Conservation (phyloP, 2,888 invertebrate genomes). For the Sisyra terminalis region DNA sequence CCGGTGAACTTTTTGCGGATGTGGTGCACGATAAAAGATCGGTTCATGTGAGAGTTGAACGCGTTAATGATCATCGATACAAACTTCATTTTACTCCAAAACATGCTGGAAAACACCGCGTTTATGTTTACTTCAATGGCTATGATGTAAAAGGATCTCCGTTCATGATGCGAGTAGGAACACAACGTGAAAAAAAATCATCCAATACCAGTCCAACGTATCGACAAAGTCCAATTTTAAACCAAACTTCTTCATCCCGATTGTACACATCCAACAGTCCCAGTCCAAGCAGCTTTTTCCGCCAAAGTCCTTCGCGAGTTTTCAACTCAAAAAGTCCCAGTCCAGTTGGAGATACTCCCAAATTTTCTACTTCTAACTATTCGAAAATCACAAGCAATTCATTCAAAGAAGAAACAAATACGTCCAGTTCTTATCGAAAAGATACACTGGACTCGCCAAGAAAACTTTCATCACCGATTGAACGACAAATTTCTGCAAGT, state of each 20-base stretch:
- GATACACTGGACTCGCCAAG: background rate
- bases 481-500: slow-evolving; percentile 20
- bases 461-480: background rate
- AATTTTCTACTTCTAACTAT: background rate
- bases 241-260: slow-evolving; percentile 10
- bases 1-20: slow-evolving; percentile 76
- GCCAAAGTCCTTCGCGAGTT: slow-evolving; percentile 8
- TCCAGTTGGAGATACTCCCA: background rate
- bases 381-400: background rate
- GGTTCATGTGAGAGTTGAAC: slow-evolving; percentile 65
- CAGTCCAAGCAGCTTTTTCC: slow-evolving; percentile 1
- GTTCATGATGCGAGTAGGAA: slow-evolving; percentile 72
- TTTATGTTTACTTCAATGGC: slow-evolving; percentile 90
- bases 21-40: slow-evolving; percentile 80
- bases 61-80: slow-evolving; percentile 46
- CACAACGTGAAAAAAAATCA: slow-evolving; percentile 42
- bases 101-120: slow-evolving; percentile 62
- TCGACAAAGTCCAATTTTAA: slow-evolving; percentile 22
- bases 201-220: slow-evolving; percentile 28
- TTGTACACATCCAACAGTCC: slow-evolving; percentile 11
- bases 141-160: slow-evolving; percentile 72
- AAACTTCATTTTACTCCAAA: slow-evolving; percentile 65
- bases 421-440: background rate
- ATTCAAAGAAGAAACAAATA: background rate
- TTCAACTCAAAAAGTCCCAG: slow-evolving; percentile 9